Conservation (phyloP, 2,888 invertebrate genomes). For the Catocala sponsa region DNA sequence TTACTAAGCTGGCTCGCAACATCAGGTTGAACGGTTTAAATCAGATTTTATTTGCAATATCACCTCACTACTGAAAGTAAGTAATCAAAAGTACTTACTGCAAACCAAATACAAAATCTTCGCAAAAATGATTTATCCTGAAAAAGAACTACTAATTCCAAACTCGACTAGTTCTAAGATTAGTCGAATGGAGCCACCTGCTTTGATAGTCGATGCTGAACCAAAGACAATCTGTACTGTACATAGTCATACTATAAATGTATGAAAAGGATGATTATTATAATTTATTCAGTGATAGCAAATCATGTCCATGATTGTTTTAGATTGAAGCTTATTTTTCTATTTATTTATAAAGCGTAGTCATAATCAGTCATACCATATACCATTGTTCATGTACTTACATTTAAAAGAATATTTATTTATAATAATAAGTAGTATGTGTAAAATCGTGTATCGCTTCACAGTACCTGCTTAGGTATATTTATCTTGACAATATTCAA, state of each 20-base stretch:
- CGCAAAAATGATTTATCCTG: not conserved
- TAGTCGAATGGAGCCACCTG: slow-evolving; percentile 15
- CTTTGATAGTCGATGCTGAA: slow-evolving; percentile 8
- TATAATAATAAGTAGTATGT: slow-evolving; percentile 25
- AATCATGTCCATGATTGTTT: slow-evolving; percentile 44
- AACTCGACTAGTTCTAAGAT: slow-evolving; percentile 17
- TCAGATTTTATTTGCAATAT: slow-evolving; percentile 45
- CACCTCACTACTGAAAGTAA: slow-evolving; percentile 20
- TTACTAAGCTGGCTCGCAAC: slow-evolving; percentile 81
- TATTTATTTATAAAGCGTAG: slow-evolving; percentile 48
- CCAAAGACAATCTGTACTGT: slow-evolving; percentile 23
- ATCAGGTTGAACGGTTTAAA: slow-evolving; percentile 25
- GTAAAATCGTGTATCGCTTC: slow-evolving; percentile 65
- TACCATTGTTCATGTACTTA: slow-evolving; percentile 40
- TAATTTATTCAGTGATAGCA: slow-evolving; percentile 25
- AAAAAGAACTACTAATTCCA: not conserved
- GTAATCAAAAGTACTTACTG: slow-evolving; percentile 20
- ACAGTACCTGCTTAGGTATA: slow-evolving; percentile 80
- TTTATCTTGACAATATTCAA: slow-evolving; percentile 74
- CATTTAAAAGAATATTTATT: slow-evolving; percentile 30
- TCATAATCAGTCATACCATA: slow-evolving; percentile 32
- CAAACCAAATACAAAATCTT: slow-evolving; percentile 1
- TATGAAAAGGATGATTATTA: slow-evolving; percentile 15
- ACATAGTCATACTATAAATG: slow-evolving; percentile 27
- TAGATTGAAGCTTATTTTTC: slow-evolving; percentile 49